phyloP scores from a whole-genome alignment of 2,888 invertebrate genomes.

The Drosophila mettleri region DNA sequence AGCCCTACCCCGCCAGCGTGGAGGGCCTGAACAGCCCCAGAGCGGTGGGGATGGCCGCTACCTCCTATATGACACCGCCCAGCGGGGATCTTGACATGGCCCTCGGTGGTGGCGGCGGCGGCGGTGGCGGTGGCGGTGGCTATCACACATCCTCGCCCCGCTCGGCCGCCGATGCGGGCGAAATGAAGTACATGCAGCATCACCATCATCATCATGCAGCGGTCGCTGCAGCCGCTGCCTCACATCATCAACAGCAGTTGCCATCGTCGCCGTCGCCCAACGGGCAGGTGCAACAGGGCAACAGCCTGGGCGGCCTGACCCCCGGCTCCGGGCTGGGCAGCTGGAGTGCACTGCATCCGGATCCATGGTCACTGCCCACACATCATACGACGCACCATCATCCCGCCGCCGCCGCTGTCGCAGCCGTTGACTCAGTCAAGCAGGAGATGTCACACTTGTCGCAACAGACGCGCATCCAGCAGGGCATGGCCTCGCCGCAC shows the following conservation, averaged over 20 bases:
- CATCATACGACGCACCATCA: conserved; percentile 90
- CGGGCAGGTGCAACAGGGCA: conserved; percentile 85
- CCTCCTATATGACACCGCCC: conserved; percentile 96
- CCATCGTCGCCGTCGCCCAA: conserved; percentile 89
- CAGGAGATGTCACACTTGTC: conserved; percentile 88
- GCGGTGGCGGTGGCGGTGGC: conserved; percentile 86
- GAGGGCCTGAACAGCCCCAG: conserved; percentile 87
- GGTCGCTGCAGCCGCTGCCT: conserved; percentile 89
- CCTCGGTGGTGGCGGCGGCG: conserved; percentile 87
- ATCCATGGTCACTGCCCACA: conserved; percentile 92
- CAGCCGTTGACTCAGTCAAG: conserved; percentile 89
- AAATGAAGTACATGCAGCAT: conserved; percentile 97
- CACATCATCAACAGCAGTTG: conserved; percentile 87
- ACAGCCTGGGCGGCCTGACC: conserved; percentile 70
- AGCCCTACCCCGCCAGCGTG: conserved; percentile 86
- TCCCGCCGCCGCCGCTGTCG: conserved; percentile 87
- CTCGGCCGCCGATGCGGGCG: conserved; percentile 93
- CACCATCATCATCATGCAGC: conserved; percentile 93
- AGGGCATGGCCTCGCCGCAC: conserved; percentile 90
- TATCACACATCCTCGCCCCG: conserved; percentile 93
- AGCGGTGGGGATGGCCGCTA: conserved; percentile 96
- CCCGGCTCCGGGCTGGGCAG: conserved; percentile 85
- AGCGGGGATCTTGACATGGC: conserved; percentile 90
- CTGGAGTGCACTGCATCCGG: conserved; percentile 93
- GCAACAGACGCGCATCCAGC: conserved; percentile 86